Percentiles rank a stretch among this genome's conserved stretches.
phyloP scores from a whole-genome alignment of 2,113 vertebrate genomes.

The Stigmatopora argus region DNA sequence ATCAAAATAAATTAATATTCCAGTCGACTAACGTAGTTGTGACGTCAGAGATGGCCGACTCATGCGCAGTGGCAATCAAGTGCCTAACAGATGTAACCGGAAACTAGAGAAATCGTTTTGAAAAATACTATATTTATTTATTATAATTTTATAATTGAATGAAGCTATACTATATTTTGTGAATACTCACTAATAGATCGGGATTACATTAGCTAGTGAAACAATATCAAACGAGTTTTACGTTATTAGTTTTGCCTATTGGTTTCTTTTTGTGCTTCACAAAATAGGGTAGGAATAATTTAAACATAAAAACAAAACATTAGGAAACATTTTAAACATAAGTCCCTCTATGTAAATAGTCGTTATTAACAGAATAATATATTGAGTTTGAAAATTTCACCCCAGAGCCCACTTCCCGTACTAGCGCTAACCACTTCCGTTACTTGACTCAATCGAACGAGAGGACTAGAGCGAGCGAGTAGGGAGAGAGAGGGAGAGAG shows the following conservation, averaged over 20 bases:
- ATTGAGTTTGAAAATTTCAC: slow-evolving; percentile 21
- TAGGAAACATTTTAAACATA: neutral
- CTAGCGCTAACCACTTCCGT: neutral
- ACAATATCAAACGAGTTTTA: neutral
- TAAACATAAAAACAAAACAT: neutral
- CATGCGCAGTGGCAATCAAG: slow-evolving; percentile 31
- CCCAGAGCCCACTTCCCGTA: neutral
- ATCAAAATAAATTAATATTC: slow-evolving; percentile 33
- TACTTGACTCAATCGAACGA: slow-evolving; percentile 28
- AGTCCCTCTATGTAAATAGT: neutral
- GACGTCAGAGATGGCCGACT: slow-evolving; percentile 56
- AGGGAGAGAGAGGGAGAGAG: slow-evolving; percentile 11
- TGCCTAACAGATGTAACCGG: slow-evolving; percentile 6
- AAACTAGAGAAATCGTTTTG: neutral
- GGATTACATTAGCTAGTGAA: neutral
- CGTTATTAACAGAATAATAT: slow-evolving; percentile 6
- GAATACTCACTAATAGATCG: neutral
- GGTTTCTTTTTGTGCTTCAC: neutral
- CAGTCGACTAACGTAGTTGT: slow-evolving; percentile 38
- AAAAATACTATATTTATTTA: slow-evolving; percentile 24
- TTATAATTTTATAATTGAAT: neutral
- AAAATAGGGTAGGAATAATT: neutral
- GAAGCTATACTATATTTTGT: neutral
- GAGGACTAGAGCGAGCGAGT: slow-evolving; percentile 9
- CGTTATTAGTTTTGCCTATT: neutral